These are phyloP conservation scores for Indicator maculatus DNA, from an alignment of 2,113 vertebrate genomes.

Conservation along the genomic window DNA sequence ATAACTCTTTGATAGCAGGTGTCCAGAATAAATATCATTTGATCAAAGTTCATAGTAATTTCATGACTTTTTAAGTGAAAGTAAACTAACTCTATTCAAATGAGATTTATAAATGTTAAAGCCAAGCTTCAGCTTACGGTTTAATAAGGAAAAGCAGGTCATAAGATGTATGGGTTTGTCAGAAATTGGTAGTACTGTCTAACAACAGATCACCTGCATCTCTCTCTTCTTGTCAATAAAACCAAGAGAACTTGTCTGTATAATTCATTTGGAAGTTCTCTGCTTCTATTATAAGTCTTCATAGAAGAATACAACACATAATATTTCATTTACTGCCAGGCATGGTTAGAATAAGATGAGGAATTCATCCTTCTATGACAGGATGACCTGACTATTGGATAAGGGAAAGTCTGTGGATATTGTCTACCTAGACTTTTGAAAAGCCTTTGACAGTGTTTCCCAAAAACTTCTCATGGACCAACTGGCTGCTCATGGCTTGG, in stretches of 20 bases:
- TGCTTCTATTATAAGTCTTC: neutral
- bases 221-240: neutral
- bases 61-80: neutral
- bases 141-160: neutral
- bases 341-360: neutral
- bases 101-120: neutral
- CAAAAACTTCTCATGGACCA: too few species aligned
- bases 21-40: neutral
- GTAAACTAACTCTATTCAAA: neutral
- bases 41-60: neutral
- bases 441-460: too few species aligned
- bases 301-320: neutral
- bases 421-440: too few species aligned
- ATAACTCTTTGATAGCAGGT: neutral
- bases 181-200: neutral
- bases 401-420: too few species aligned
- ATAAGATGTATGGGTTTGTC: neutral
- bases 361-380: neutral
- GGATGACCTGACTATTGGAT: too few species aligned
- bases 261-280: neutral
- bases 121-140: neutral
- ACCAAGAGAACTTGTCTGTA: neutral
- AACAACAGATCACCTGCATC: rapidly evolving
- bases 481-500: too few species aligned
- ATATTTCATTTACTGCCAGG: neutral